A percentile compares a stretch with the other conserved stretches of the same genome.
Evolutionary conservation across 1,140 invertebrate species (phyloP).

Genomic region (Mactra quadrangularis): DNA sequence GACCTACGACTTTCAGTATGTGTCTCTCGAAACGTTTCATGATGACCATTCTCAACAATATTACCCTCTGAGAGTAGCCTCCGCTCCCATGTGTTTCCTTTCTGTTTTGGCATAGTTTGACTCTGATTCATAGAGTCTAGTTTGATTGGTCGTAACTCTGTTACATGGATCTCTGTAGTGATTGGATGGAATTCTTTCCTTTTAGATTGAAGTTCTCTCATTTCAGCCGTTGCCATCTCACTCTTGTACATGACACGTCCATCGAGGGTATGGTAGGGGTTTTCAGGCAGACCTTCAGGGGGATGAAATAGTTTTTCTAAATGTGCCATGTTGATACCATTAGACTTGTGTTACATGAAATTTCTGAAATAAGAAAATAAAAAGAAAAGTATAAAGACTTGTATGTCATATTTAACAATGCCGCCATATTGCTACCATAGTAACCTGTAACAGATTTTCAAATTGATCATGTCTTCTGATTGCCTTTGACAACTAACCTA

Average conservation of each 20-base stretch:
- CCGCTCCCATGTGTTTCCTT: slow-evolving; percentile 39
- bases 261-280: slow-evolving; percentile 49
- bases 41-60: slow-evolving; percentile 6
- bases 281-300: slow-evolving; percentile 3
- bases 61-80: slow-evolving; percentile 40
- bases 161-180: slow-evolving; percentile 58
- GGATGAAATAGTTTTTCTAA: slow-evolving; percentile 43
- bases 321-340: slow-evolving; percentile 25
- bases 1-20: slow-evolving; percentile 14
- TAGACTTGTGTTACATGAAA: too few species aligned
- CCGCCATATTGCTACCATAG: too few species aligned
- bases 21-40: slow-evolving; percentile 1
- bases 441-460: too few species aligned
- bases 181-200: slow-evolving; percentile 60
- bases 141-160: slow-evolving; percentile 57
- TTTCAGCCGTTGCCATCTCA: slow-evolving; percentile 54
- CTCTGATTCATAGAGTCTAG: slow-evolving; percentile 32
- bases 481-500: too few species aligned
- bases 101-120: not conserved
- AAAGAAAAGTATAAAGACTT: too few species aligned
- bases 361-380: too few species aligned
- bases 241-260: slow-evolving; percentile 40
- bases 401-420: too few species aligned
- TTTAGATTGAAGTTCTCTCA: slow-evolving; percentile 29
- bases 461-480: too few species aligned